Conservation (phyloP, 2,113 vertebrate species). For the Corapipo altera region DNA sequence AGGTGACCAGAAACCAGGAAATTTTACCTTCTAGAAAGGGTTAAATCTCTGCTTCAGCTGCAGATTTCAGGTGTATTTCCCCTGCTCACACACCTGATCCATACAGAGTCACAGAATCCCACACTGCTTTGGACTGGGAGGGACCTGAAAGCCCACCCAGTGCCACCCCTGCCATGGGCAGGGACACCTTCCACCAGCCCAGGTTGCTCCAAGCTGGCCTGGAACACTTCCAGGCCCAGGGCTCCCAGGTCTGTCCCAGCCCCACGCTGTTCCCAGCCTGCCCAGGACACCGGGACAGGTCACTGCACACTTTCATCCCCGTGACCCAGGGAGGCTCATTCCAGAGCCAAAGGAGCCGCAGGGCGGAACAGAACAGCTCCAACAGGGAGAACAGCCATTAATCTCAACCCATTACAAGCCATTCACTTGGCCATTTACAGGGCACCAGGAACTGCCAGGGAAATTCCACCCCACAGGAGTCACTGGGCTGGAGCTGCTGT, state of each 20-base stretch:
- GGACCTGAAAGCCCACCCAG: neutral
- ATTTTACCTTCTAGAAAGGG: neutral
- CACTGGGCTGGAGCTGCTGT: rapidly evolving
- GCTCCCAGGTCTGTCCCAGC: neutral
- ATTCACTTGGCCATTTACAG: neutral
- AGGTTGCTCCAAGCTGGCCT: neutral
- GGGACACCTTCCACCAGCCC: rapidly evolving
- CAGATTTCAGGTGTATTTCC: neutral
- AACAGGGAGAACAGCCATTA: rapidly evolving
- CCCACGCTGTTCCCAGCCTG: rapidly evolving
- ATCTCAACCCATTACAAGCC: neutral
- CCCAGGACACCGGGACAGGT: rapidly evolving
- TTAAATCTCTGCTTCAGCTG: neutral
- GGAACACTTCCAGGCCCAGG: rapidly evolving
- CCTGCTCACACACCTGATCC: rapidly evolving
- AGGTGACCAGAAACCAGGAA: neutral
- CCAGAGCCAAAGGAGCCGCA: neutral
- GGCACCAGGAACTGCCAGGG: neutral
- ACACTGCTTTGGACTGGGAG: neutral
- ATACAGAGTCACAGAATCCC: rapidly evolving
- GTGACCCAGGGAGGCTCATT: rapidly evolving
- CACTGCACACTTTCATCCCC: neutral
- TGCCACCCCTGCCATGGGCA: neutral
- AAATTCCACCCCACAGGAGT: rapidly evolving
- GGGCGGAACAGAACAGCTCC: neutral